A percentile compares a stretch with the other conserved stretches of the same genome.
Conservation (phyloP, 2,797 vertebrate species). For the Pantherophis vulpinus region DNA sequence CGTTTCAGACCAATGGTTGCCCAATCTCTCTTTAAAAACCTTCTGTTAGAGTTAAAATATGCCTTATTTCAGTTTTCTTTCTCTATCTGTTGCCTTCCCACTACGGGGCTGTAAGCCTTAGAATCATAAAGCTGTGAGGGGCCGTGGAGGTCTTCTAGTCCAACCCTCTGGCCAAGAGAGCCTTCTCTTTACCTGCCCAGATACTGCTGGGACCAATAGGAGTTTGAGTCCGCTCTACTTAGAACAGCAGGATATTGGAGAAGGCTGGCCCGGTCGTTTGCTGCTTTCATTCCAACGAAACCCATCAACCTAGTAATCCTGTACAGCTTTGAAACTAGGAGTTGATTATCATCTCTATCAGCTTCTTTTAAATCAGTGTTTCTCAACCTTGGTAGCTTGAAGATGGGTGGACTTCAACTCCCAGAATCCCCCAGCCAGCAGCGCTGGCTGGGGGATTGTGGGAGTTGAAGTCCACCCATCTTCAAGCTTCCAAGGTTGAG, state of each 20-base stretch:
- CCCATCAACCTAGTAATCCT: too few species aligned
- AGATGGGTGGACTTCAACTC: too few species aligned
- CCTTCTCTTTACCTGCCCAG: background rate
- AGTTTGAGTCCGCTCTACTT: background rate
- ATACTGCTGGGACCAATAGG: background rate
- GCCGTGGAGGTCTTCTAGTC: background rate
- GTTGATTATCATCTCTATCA: background rate
- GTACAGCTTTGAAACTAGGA: background rate
- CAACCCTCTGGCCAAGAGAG: background rate
- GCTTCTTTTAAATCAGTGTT: background rate
- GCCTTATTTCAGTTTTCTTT: too few species aligned
- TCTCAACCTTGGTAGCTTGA: too few species aligned
- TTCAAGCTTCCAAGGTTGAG: too few species aligned
- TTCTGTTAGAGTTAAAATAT: background rate
- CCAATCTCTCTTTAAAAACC: background rate
- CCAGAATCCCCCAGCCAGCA: too few species aligned
- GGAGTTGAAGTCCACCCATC: too few species aligned
- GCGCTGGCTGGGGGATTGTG: too few species aligned
- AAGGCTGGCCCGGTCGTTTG: rapidly evolving
- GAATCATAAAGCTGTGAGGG: background rate
- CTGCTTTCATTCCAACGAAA: background rate
- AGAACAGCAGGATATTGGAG: background rate
- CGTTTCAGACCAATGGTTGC: too few species aligned
- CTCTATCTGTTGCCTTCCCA: background rate
- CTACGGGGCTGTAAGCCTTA: background rate